phyloP scores from a whole-genome alignment of 2,888 invertebrate species.

The Cryptus armator region DNA sequence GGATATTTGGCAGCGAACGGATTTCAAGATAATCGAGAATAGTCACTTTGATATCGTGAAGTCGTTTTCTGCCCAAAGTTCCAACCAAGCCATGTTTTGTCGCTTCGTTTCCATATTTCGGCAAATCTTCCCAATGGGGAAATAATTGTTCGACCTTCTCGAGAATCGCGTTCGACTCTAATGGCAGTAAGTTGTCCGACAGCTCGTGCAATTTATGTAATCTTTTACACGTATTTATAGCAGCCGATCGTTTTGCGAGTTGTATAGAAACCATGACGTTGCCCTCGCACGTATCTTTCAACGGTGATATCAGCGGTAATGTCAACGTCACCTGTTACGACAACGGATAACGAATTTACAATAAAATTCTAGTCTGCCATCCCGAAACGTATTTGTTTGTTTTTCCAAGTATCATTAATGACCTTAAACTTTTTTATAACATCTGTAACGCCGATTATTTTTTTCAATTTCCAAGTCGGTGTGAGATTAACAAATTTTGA shows the following conservation, averaged over 20 bases:
- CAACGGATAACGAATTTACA: background rate
- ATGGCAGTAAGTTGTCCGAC: conserved; percentile 89
- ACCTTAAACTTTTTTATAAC: conserved; percentile 49
- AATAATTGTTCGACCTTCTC: conserved; percentile 87
- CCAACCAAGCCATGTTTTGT: conserved; percentile 68
- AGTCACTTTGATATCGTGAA: conserved; percentile 75
- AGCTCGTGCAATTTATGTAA: conserved; percentile 92
- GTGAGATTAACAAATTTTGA: conserved; percentile 75
- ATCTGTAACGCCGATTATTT: conserved; percentile 9
- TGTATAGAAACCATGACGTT: conserved; percentile 86
- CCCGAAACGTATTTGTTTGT: background rate
- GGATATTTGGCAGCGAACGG: background rate
- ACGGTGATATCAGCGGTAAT: conserved; percentile 92
- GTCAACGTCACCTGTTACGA: conserved; percentile 87
- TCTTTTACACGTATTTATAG: conserved; percentile 90
- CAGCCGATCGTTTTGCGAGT: conserved; percentile 93
- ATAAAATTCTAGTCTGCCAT: background rate
- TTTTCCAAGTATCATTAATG: conserved; percentile 10
- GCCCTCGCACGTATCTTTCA: conserved; percentile 91
- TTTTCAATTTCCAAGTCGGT: conserved; percentile 77
- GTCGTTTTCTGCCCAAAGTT: conserved; percentile 75
- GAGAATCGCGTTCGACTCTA: conserved; percentile 71
- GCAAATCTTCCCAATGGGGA: conserved; percentile 89
- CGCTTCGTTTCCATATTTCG: too few relatives aligned
- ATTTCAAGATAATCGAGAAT: conserved; percentile 60